phyloP scores from a whole-genome alignment of 2,797 vertebrate species.

The Neosilurus mollespiculum region DNA sequence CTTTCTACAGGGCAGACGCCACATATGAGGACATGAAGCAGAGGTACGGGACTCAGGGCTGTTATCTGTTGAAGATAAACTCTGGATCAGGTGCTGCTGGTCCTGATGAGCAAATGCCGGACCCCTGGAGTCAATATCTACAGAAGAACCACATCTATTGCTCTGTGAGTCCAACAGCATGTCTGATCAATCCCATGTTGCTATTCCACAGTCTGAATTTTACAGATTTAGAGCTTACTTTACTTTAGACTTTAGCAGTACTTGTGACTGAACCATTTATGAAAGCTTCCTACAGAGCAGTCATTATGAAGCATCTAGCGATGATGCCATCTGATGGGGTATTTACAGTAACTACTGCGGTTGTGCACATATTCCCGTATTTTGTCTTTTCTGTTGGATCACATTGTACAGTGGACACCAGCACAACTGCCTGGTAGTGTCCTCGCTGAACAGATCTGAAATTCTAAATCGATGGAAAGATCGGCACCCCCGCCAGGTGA shows the following conservation, averaged over 20 bases:
- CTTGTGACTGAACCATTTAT: neutral
- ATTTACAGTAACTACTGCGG: neutral
- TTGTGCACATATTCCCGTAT: neutral
- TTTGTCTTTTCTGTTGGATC: neutral
- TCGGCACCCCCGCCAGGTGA: neutral
- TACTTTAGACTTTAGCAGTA: neutral
- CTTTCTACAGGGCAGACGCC: conserved; percentile 80
- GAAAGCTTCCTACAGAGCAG: neutral
- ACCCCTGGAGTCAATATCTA: conserved; percentile 98
- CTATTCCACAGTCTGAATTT: neutral
- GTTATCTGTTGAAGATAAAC: conserved; percentile 96
- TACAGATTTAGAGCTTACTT: neutral
- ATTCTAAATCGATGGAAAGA: neutral
- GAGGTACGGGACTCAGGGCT: conserved; percentile 91
- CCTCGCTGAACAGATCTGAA: neutral
- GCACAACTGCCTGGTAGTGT: neutral
- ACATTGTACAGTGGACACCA: neutral
- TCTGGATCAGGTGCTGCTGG: conserved; percentile 80
- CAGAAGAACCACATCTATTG: conserved; percentile 84
- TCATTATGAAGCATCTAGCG: neutral
- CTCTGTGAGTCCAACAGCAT: conserved; percentile 72
- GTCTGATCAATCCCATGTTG: neutral
- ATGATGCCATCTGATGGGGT: neutral
- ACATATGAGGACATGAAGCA: conserved; percentile 99
- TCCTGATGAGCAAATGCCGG: conserved; percentile 92